Evolutionary conservation across 1,140 invertebrate genomes (phyloP).

Genomic region (Aphelinus atriplicis): DNA sequence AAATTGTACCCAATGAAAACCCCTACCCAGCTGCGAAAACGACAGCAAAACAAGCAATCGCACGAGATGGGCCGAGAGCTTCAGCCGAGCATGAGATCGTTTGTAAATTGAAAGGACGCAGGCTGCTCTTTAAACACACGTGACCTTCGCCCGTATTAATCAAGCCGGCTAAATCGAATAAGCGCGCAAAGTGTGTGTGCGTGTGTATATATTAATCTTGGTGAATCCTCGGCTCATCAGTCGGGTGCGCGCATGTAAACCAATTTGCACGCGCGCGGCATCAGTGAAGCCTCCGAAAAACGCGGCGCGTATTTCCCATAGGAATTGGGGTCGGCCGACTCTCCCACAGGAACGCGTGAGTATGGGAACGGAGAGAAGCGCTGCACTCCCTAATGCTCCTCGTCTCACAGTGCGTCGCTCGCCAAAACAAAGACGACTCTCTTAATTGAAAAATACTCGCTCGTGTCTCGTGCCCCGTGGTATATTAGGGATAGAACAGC

Average conservation of each 20-base stretch:
- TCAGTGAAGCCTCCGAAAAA: constrained; percentile 22
- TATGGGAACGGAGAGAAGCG: constrained; percentile 25
- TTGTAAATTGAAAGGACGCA: no score
- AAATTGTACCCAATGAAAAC: no score
- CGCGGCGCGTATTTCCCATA: constrained; percentile 31
- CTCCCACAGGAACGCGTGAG: constrained; percentile 36
- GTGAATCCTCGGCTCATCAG: constrained; percentile 17
- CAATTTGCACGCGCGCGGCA: constrained; percentile 28
- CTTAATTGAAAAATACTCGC: constrained; percentile 28
- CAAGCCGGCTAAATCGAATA: no score
- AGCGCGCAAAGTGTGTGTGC: no score
- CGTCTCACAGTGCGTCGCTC: neutral
- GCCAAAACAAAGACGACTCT: constrained; percentile 24
- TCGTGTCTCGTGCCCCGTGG: neutral
- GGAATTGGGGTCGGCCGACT: constrained; percentile 23
- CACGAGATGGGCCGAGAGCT: no score
- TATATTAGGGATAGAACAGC: no score
- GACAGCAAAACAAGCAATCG: no score
- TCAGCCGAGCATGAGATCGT: no score
- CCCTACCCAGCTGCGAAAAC: no score
- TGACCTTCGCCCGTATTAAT: no score
- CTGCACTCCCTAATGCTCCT: neutral
- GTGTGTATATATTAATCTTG: constrained; percentile 19
- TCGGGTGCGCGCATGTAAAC: constrained; percentile 7
- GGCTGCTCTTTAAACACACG: no score